phyloP scores from a whole-genome alignment of 2,888 invertebrate genomes.

The Andrena minutula region DNA sequence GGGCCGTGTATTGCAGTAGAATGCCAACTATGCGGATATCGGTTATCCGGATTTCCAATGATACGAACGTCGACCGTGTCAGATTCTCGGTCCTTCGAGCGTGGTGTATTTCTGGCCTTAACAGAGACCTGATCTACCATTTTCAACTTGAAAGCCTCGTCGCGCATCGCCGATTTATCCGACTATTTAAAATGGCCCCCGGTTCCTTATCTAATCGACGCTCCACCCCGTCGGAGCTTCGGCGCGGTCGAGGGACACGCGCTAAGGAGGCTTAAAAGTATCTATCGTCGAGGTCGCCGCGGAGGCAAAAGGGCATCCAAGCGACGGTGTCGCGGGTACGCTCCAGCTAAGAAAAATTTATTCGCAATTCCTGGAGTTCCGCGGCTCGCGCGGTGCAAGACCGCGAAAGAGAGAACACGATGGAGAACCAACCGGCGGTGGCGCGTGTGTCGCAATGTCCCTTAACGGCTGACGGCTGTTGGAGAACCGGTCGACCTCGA shows the following conservation, averaged over 20 bases:
- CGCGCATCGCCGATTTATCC: too few species aligned
- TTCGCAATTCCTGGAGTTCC: constrained; percentile 50
- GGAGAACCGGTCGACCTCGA: constrained; percentile 82
- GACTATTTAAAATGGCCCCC: too few species aligned
- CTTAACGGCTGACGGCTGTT: constrained; percentile 82
- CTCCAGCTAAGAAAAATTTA: constrained; percentile 52
- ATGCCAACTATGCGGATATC: background rate
- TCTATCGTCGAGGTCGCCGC: constrained; percentile 2
- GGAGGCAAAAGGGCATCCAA: constrained; percentile 16
- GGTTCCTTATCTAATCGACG: too few species aligned
- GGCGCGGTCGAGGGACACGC: too few species aligned
- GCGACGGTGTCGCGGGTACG: background rate
- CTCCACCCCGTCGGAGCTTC: too few species aligned
- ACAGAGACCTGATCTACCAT: background rate
- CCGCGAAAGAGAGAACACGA: constrained; percentile 20
- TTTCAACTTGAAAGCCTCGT: background rate
- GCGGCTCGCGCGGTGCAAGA: background rate
- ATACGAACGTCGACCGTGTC: background rate
- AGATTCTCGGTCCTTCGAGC: background rate
- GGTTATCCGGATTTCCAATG: constrained; percentile 4
- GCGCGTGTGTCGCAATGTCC: constrained; percentile 74
- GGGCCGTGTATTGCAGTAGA: constrained; percentile 3
- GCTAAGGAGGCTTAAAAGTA: background rate
- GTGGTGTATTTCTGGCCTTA: too few species aligned
- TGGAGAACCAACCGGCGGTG: constrained; percentile 45